A percentile compares a stretch with the other conserved stretches of the same genome.
phyloP scores from a whole-genome alignment of 2,888 invertebrate genomes.

The Lasioglossum leucozonium region DNA sequence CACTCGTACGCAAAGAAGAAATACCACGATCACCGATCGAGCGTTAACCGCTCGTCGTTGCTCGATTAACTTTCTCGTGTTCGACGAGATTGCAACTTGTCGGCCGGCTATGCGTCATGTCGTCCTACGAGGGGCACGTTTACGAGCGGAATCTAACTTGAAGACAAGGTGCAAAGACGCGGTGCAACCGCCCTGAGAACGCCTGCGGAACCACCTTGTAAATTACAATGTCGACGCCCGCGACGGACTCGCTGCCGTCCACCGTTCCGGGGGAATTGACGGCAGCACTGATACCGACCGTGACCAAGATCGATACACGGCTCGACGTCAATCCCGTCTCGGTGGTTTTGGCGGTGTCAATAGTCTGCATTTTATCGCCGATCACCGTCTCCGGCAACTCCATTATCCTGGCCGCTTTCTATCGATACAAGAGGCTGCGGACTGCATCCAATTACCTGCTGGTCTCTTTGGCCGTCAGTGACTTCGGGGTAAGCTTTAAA shows the following conservation, averaged over 20 bases:
- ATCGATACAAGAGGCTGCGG: constrained; percentile 87
- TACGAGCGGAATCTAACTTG: constrained; percentile 64
- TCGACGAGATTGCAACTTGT: not conserved
- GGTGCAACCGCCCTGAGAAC: constrained; percentile 17
- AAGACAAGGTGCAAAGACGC: constrained; percentile 38
- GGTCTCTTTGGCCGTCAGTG: constrained; percentile 87
- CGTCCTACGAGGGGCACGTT: constrained; percentile 49
- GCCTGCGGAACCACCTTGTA: constrained; percentile 18
- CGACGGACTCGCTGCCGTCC: constrained; percentile 73
- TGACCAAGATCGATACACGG: constrained; percentile 77
- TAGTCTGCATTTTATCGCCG: constrained; percentile 86
- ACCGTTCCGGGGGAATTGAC: constrained; percentile 76
- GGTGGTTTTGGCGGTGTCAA: constrained; percentile 85
- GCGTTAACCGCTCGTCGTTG: not conserved
- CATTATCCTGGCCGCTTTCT: constrained; percentile 87
- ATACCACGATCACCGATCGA: not conserved
- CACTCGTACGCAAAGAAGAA: not conserved
- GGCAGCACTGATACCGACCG: constrained; percentile 77
- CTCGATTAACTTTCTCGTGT: not conserved
- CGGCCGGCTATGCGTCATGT: constrained; percentile 55
- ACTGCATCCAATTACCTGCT: constrained; percentile 88
- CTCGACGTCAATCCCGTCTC: constrained; percentile 83
- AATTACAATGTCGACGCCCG: constrained; percentile 78
- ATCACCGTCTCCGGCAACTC: constrained; percentile 87
- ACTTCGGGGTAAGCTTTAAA: constrained; percentile 85